Base-by-base conservation (phyloP, 2,888 invertebrate genomes). In the Hololepta plana region DNA sequence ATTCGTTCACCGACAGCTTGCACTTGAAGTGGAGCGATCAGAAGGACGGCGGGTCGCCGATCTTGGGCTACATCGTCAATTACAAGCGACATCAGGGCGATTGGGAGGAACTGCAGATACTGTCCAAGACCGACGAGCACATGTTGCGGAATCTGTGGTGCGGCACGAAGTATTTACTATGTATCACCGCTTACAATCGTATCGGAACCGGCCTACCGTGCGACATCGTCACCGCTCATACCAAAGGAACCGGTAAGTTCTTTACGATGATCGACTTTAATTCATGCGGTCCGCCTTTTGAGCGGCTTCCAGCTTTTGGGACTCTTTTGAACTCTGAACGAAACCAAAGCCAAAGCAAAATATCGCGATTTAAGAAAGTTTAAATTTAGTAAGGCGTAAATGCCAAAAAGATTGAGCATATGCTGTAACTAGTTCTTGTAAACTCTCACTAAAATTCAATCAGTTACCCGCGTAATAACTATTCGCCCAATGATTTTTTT, bases 11-110 rank as follows among this genome's bases (percentile, higher is more conserved):
- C 1, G 82, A 84, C 46, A 80, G 80, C 26, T 60, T 85, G 40
- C 76, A 77, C 40, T 59, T 85, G 29, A 74, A 77, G 44, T 85
- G 82, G 82, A 41, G 37, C 13, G 74, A 76, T 43, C 76, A 75
- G 43, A 75, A 73, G 15, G 77, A 81, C 42, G 81, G 81, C 2
- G 84, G 84, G 6, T 82, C 80, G 34, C 73, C 76, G 12, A 72
- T 77, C 32, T 53, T 77, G 34, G 85, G 85, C 16, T 87, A 85
- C 53, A 81, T 84, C 4, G 79, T 88, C 34, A 85, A 85, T 59
- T 87, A 84, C 53, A 85, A 85, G 48, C 64, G 82, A 8, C 82
- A 85, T 41, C 80, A 79, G 42, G 87, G 87, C 1, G 87, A 87
- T 45, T 87, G 87, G 87, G 84, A 87, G 49, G 87, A 87, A 50